Evolutionary conservation across 2,797 vertebrate species (phyloP).

Genomic region (Lindbergichthys nudifrons): DNA sequence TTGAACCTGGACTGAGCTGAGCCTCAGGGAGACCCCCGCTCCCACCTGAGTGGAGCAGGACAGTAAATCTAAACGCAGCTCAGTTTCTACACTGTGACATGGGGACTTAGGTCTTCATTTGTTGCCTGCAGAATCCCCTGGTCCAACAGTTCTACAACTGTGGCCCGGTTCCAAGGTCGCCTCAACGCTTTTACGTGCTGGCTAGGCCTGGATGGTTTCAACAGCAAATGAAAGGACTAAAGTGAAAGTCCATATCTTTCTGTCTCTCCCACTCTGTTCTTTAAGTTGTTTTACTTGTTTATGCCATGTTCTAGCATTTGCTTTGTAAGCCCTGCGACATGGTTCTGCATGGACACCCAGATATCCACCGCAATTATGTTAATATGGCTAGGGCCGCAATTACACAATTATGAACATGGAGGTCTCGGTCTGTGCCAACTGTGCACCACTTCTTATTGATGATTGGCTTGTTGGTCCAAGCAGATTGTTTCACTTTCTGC

Average conservation of each 20-base stretch:
- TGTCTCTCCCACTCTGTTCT: constrained; percentile 8
- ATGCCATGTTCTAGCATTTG: constrained; percentile 8
- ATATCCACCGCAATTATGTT: constrained; percentile 1
- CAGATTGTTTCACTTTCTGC: neutral
- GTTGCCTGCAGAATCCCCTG: constrained; percentile 61
- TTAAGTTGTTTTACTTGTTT: constrained; percentile 1
- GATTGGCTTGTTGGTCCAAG: neutral
- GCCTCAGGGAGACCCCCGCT: constrained; percentile 68
- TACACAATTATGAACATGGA: neutral
- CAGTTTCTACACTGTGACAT: constrained; percentile 64
- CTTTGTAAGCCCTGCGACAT: neutral
- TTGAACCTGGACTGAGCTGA: constrained; percentile 81
- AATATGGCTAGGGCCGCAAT: neutral
- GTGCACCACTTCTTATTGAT: neutral
- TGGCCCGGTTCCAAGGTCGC: constrained; percentile 63
- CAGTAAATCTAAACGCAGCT: constrained; percentile 82
- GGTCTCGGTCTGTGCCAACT: neutral
- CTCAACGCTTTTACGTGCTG: constrained; percentile 67
- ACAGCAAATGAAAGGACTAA: constrained; percentile 62
- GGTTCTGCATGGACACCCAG: neutral
- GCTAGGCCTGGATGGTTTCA: constrained; percentile 59
- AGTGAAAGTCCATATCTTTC: constrained; percentile 57
- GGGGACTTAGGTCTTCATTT: constrained; percentile 76
- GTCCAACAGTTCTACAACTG: constrained; percentile 57
- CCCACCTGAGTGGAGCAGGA: constrained; percentile 76